Percentiles rank a stretch among this genome's conserved stretches.
These are phyloP conservation scores for Andrena dorsata DNA, from an alignment of 2,888 invertebrate species.

Conservation along the genomic window DNA sequence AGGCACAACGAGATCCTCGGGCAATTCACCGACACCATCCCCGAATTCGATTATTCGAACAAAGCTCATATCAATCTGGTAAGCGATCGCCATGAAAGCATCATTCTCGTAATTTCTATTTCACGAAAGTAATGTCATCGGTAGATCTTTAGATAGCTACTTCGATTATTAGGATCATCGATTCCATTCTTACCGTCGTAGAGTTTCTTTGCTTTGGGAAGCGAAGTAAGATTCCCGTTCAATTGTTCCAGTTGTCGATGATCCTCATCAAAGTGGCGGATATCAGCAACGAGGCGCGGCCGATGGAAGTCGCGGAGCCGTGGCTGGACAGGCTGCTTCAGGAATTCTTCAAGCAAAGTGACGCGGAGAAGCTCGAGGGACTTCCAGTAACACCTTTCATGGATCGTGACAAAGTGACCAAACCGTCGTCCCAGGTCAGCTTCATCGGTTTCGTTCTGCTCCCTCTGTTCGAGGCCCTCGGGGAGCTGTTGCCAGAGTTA, in stretches of 20 bases:
- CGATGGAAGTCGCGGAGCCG: constrained; percentile 93
- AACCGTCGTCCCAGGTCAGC: constrained; percentile 93
- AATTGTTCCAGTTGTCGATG: constrained; percentile 88
- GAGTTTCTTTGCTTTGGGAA: too few relatives aligned
- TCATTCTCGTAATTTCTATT: not conserved
- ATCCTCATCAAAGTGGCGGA: constrained; percentile 94
- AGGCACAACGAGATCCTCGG: constrained; percentile 92
- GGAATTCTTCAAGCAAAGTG: constrained; percentile 92
- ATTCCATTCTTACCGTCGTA: too few relatives aligned
- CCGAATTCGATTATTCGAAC: constrained; percentile 89
- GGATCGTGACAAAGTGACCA: constrained; percentile 94
- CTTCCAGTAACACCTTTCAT: constrained; percentile 94
- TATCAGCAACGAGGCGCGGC: constrained; percentile 93
- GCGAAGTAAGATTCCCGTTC: not conserved
- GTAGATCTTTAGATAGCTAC: too few relatives aligned
- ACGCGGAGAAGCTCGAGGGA: constrained; percentile 92
- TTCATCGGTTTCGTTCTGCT: constrained; percentile 93
- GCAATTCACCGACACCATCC: constrained; percentile 89
- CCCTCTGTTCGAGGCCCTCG: constrained; percentile 92
- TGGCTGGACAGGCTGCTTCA: constrained; percentile 92
- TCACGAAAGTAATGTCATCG: too few relatives aligned
- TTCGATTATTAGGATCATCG: too few relatives aligned
- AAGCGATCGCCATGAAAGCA: constrained; percentile 69
- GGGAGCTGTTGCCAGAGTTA: constrained; percentile 90
- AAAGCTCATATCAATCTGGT: constrained; percentile 91